A percentile compares a stretch with the other conserved stretches of the same genome.
phyloP scores from a whole-genome alignment of 1,140 invertebrate species.

The Metaphire vulgaris region DNA sequence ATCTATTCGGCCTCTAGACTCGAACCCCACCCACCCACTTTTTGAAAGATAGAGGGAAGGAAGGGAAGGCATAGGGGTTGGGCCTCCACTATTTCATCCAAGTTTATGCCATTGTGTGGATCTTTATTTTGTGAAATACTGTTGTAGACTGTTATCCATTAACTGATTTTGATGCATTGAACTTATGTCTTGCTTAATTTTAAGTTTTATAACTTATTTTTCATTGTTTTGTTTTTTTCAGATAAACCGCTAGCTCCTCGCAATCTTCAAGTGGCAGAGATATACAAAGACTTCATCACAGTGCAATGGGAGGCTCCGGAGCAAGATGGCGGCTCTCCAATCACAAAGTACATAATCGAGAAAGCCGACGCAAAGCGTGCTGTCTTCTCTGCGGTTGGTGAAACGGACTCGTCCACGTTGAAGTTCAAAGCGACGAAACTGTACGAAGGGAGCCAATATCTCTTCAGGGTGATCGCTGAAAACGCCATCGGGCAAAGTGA shows the following conservation, averaged over 20 bases:
- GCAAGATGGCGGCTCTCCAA: conserved; percentile 48
- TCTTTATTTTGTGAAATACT: too few relatives aligned
- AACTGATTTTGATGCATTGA: too few relatives aligned
- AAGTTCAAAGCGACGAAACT: conserved; percentile 78
- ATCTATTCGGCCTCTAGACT: too few relatives aligned
- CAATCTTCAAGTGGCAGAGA: conserved; percentile 54
- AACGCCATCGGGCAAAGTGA: conserved; percentile 91
- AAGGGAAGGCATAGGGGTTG: too few relatives aligned
- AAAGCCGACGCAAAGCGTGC: conserved; percentile 40
- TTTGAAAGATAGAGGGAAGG: too few relatives aligned
- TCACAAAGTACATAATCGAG: conserved; percentile 49
- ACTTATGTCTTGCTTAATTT: too few relatives aligned
- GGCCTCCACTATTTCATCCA: too few relatives aligned
- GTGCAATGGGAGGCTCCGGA: conserved; percentile 56
- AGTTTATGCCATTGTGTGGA: too few relatives aligned
- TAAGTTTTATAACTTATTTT: too few relatives aligned
- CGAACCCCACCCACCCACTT: too few relatives aligned
- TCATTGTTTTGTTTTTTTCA: conserved; percentile 32
- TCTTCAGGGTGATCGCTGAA: conserved; percentile 87
- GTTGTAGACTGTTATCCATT: too few relatives aligned
- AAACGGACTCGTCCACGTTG: conserved; percentile 33
- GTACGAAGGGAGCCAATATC: conserved; percentile 86
- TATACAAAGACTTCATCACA: conserved; percentile 68
- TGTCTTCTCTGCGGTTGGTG: conserved; percentile 37
- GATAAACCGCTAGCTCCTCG: conserved; percentile 53